Evolutionary conservation across 2,888 invertebrate species (phyloP).

Genomic region (Drosophila formosana): DNA sequence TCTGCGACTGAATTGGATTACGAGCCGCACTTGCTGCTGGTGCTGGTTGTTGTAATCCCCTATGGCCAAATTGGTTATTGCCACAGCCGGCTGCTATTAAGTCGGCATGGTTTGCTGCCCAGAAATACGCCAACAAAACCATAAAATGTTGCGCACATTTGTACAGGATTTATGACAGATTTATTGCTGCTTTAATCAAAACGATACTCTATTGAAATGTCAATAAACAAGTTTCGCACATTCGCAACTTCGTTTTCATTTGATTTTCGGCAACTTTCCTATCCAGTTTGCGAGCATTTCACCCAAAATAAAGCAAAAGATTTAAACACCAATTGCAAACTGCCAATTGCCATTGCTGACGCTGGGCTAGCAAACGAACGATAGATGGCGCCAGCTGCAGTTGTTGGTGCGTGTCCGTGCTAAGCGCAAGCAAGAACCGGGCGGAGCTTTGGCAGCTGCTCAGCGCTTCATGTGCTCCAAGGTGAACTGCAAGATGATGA

Average conservation of each 20-base stretch:
- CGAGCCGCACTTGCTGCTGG: neutral
- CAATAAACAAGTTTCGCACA: constrained; percentile 21
- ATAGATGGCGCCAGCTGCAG: constrained; percentile 34
- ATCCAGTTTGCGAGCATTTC: constrained; percentile 65
- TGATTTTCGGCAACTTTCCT: constrained; percentile 67
- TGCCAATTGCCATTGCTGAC: neutral
- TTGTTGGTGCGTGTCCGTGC: constrained; percentile 7
- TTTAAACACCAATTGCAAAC: constrained; percentile 14
- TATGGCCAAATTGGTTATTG: constrained; percentile 33
- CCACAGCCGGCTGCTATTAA: neutral
- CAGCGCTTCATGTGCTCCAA: constrained; percentile 51
- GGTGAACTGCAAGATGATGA: constrained; percentile 78
- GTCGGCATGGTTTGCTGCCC: constrained; percentile 28
- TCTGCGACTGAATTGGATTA: constrained; percentile 22
- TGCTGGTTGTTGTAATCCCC: constrained; percentile 18
- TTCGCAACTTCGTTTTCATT: constrained; percentile 9
- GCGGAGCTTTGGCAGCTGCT: neutral
- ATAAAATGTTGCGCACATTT: constrained; percentile 11
- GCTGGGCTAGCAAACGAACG: neutral
- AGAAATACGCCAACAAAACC: neutral
- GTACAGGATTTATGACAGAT: constrained; percentile 18
- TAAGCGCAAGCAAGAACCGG: constrained; percentile 25
- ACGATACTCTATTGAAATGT: neutral
- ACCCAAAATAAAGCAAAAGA: constrained; percentile 20
- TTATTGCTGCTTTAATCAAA: neutral